Percentiles rank a stretch among this genome's conserved stretches.
phyloP scores from a whole-genome alignment of 1,140 invertebrate species.

The Panagrolaimus sp. region DNA sequence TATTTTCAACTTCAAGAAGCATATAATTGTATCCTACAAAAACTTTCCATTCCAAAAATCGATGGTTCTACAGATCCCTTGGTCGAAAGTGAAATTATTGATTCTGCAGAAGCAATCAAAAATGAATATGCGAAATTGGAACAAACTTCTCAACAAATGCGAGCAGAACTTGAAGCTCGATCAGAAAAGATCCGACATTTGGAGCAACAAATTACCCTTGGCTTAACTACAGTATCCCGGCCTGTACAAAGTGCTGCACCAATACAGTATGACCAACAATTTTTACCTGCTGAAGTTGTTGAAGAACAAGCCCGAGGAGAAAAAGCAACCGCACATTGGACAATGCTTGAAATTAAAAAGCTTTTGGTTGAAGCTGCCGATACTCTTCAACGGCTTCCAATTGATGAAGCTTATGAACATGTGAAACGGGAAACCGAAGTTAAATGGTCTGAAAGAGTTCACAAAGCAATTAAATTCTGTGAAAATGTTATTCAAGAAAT shows the following conservation, averaged over 20 bases:
- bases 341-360: constrained; percentile 16
- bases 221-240: not conserved
- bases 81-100: not conserved
- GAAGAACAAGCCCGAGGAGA: constrained; percentile 10
- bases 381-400: constrained; percentile 7
- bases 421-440: constrained; percentile 7
- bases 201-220: not conserved
- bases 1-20: not conserved
- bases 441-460: not conserved
- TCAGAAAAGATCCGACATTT: not conserved
- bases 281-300: not conserved
- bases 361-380: not conserved
- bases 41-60: not conserved
- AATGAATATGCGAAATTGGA: not conserved
- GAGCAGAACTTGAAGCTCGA: not conserved
- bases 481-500: constrained; percentile 7
- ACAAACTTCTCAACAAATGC: not conserved
- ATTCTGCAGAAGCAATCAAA: not conserved
- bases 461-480: not conserved
- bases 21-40: not conserved
- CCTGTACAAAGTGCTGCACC: too few relatives aligned
- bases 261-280: too few relatives aligned
- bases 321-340: constrained; percentile 11
- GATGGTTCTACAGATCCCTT: constrained; percentile 1
- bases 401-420: constrained; percentile 3